phyloP scores from a whole-genome alignment of 2,113 vertebrate species.

The Ammodramus savannarum region DNA sequence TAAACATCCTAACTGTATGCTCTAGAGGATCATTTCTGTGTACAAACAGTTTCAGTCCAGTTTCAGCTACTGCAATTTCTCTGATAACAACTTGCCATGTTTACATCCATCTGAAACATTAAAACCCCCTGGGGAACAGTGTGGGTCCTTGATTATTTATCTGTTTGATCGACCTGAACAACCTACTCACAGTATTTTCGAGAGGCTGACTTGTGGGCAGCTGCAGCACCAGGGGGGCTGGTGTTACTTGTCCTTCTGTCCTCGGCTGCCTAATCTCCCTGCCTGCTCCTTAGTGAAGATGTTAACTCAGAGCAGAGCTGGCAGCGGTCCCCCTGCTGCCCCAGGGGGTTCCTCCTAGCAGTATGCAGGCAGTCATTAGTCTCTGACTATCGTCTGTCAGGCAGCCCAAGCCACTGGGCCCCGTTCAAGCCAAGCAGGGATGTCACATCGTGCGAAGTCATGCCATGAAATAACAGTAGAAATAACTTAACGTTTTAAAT shows the following conservation, averaged over 20 bases:
- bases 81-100: neutral
- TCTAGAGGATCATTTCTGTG: neutral
- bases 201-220: neutral
- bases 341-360: slow-evolving; percentile 51
- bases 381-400: slow-evolving; percentile 36
- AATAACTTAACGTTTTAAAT: neutral
- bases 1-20: neutral
- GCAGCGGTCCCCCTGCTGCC: neutral
- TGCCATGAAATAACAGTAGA: slow-evolving; percentile 25
- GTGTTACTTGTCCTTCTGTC: neutral
- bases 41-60: neutral
- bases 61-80: slow-evolving; percentile 7
- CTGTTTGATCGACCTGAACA: neutral
- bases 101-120: neutral
- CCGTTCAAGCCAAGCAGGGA: slow-evolving; percentile 5
- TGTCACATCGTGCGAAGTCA: slow-evolving; percentile 31
- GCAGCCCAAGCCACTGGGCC: slow-evolving; percentile 17
- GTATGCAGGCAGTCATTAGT: slow-evolving; percentile 45
- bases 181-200: neutral
- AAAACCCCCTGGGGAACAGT: neutral
- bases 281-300: slow-evolving; percentile 41
- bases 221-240: neutral
- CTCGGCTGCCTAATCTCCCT: neutral
- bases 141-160: neutral
- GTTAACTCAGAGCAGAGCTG: slow-evolving; percentile 54